Evolutionary conservation across 1,140 invertebrate species (phyloP), one percentile per base, ranked within the genome.

Genomic region (Trichonephila clavipes): DNA sequence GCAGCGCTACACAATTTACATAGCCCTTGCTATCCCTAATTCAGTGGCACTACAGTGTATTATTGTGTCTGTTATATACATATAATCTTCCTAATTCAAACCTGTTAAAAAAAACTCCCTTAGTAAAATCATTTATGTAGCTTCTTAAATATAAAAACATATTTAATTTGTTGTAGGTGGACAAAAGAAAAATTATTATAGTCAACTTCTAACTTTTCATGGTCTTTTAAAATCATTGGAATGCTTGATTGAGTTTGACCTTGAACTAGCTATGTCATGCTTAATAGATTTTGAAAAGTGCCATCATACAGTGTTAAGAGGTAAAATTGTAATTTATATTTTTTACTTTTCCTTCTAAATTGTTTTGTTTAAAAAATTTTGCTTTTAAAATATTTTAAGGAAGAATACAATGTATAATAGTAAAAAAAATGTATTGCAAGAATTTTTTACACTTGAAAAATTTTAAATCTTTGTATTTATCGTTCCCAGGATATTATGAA

Each of bases 151-250:
- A 16, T 85, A n/a, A 58, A 59, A 85, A 24, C 5, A 2, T 59
- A 6, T 85, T 59, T 24, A 62, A 44, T 4, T 51, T 89, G 18
- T 24, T 72, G n/a, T 89, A 64, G 34, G 21, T 82, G 72, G 59
- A 2, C 24, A 40, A 82, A 40, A 10, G n/a, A 12, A 28, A 59
- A 59, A 44, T 34, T 90, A 81, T 82, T 90, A 82, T 21, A 40
- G 0, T 18, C 69, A 81, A 24, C 89, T 90, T 14, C 21, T 90
- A 82, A 18, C 16, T 59, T 44, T 81, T 59, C 89, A 90, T 90
- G 89, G 89, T 61, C 19, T 90, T 8, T 62, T 90, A 14, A 90
- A 90, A 21, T 82, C 89, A 81, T 21, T 90, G 28, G 69, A 90
- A 21, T 82, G 21, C n/a, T 62, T 90, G 18, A 81, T 82, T 90